Conservation (phyloP, 1,140 invertebrate species). For the Drosophila sp. region DNA sequence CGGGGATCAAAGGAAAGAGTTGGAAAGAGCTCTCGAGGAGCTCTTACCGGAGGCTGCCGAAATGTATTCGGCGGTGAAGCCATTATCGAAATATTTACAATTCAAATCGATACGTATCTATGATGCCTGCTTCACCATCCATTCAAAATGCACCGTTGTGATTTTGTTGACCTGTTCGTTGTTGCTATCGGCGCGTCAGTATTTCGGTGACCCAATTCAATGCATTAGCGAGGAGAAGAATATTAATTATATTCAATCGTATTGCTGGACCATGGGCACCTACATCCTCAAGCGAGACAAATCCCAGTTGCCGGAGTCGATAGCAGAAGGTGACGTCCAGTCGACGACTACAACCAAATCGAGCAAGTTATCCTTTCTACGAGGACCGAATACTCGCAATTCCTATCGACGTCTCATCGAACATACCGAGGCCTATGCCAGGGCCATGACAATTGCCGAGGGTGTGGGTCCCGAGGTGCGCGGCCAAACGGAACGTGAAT, state of each 20-base stretch:
- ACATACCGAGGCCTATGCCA: slow-evolving; percentile 61
- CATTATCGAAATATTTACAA: slow-evolving; percentile 84
- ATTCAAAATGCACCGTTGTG: slow-evolving; percentile 88
- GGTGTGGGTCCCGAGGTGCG: slow-evolving; percentile 67
- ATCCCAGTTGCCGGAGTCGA: not conserved
- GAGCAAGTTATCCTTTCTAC: not conserved
- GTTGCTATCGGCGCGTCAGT: slow-evolving; percentile 88
- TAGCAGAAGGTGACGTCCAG: not conserved
- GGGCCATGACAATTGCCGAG: slow-evolving; percentile 63
- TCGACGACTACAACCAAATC: not conserved
- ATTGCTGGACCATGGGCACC: slow-evolving; percentile 91
- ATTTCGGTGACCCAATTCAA: slow-evolving; percentile 89
- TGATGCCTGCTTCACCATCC: slow-evolving; percentile 87
- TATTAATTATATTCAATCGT: slow-evolving; percentile 87
- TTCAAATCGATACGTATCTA: slow-evolving; percentile 86
- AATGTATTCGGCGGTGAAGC: slow-evolving; percentile 79
- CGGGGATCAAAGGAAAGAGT: slow-evolving; percentile 34
- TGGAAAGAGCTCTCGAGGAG: slow-evolving; percentile 63
- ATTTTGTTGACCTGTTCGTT: slow-evolving; percentile 87
- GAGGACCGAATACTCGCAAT: not conserved
- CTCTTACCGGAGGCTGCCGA: slow-evolving; percentile 69
- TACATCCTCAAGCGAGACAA: slow-evolving; percentile 85
- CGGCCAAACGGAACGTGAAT: slow-evolving; percentile 84
- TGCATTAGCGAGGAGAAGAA: slow-evolving; percentile 85
- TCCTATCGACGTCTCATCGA: slow-evolving; percentile 35